phyloP scores from a whole-genome alignment of 2,113 vertebrate species.

The Aix galericulata region DNA sequence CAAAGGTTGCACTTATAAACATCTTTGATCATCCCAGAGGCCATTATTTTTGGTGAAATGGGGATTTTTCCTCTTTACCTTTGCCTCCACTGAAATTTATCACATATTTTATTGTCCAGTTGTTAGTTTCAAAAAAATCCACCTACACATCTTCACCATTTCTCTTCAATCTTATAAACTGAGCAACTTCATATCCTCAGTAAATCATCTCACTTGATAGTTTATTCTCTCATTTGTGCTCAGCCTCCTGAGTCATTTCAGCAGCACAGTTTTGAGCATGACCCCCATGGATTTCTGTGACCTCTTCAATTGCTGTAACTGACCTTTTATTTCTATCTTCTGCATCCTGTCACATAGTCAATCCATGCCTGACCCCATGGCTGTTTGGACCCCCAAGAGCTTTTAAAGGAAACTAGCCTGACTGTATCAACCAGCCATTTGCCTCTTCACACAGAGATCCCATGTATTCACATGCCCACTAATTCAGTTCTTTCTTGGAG shows the following conservation, averaged over 20 bases:
- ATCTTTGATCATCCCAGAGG: neutral
- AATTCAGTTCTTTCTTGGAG: neutral
- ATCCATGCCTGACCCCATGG: neutral
- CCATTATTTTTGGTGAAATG: neutral
- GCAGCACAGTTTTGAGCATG: neutral
- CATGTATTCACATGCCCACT: neutral
- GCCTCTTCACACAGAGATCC: neutral
- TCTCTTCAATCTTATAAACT: neutral
- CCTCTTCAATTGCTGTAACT: neutral
- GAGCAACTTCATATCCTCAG: neutral
- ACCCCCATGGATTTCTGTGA: neutral
- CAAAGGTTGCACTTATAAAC: neutral
- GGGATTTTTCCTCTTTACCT: neutral
- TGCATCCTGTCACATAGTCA: neutral
- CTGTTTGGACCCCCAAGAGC: neutral
- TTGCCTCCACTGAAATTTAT: neutral
- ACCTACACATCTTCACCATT: neutral
- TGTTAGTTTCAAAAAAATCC: neutral
- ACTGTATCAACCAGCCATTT: neutral
- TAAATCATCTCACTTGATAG: neutral
- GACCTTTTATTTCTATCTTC: neutral
- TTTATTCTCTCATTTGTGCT: neutral
- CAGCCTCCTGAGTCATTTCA: neutral
- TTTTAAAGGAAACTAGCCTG: neutral
- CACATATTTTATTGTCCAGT: neutral